Evolutionary conservation across 2,113 vertebrate genomes (phyloP), one percentile per base, ranked within the genome.

Genomic region (Anthoscopus minutus): DNA sequence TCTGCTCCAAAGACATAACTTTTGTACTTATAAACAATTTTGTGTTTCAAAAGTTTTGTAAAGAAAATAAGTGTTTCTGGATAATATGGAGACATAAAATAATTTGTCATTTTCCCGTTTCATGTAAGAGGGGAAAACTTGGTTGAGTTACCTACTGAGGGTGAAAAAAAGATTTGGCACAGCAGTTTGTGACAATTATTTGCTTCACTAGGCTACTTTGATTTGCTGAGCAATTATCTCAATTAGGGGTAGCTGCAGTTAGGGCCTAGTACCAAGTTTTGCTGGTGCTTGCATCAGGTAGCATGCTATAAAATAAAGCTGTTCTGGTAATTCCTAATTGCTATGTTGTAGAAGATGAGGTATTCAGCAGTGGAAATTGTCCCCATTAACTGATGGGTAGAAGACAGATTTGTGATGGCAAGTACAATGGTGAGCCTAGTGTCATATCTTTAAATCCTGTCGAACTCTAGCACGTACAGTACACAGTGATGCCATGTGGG

Each of bases 161-260:
- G 33, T 81, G 33, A 56, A 86, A 90, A 78, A 79, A 88, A 47
- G 11, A 53, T 84, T 88, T 89, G 92, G 33, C 40, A 44, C 42
- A 88, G 83, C 47, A 84, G 35, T 81, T 95, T 94, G 74, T 94
- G 88, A 70, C 78, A 92, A 91, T 94, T 95, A 88, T 38, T 94
- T 96, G 92, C 81, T 94, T 96, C 82, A 73, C 57, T 94, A 81
- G 48, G 30, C 78, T 88, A 37, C 81, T 94, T 95, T 84, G 88
- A 95, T 95, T 96, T 96, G 74, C 67, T 93, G 58, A 91, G 61
- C 83, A 95, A 86, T 96, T 94, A 83, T 86, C 61, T 95, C 93
- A 76, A 33, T 93, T 94, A 88, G 65, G 71, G 31, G 25, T 86
- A 81, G 62, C 50, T 93, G 47, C 51, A 51, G 57, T 72, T 85